Percentiles rank a stretch among this genome's conserved stretches.
phyloP scores from a whole-genome alignment of 92 coral and sea anemone species.

The Metridium senile region DNA sequence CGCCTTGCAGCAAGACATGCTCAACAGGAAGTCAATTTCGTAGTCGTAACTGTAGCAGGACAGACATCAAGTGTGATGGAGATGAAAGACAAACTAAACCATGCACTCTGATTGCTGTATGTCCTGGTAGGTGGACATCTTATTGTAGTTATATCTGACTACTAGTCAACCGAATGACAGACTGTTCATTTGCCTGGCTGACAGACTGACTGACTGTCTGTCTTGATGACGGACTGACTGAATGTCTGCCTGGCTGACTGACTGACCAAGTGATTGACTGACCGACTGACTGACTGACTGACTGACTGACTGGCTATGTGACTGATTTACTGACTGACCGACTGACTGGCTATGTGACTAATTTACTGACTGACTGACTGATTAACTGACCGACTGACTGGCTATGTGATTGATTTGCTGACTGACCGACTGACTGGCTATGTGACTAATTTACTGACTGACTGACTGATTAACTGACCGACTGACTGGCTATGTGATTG shows the following conservation, averaged over 20 bases:
- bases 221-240: not conserved
- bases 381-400: not conserved
- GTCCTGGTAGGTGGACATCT: constrained; percentile 17
- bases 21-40: constrained; percentile 16
- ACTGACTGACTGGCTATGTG: not conserved
- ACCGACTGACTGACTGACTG: not conserved
- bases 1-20: constrained; percentile 31
- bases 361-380: not conserved
- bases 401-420: too few relatives aligned
- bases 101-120: not conserved
- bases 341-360: too few relatives aligned
- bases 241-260: too few relatives aligned
- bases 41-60: constrained; percentile 5
- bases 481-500: too few relatives aligned
- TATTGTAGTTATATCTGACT: too few relatives aligned
- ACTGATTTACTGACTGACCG: too few relatives aligned
- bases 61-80: constrained; percentile 1
- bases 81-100: not conserved
- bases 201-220: not conserved
- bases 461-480: not conserved
- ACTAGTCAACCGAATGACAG: too few relatives aligned
- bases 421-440: too few relatives aligned
- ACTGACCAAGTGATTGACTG: too few relatives aligned
- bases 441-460: not conserved
- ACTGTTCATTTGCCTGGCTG: too few relatives aligned